phyloP scores from a whole-genome alignment of 2,113 vertebrate genomes.

The Pachyramphus minor region DNA sequence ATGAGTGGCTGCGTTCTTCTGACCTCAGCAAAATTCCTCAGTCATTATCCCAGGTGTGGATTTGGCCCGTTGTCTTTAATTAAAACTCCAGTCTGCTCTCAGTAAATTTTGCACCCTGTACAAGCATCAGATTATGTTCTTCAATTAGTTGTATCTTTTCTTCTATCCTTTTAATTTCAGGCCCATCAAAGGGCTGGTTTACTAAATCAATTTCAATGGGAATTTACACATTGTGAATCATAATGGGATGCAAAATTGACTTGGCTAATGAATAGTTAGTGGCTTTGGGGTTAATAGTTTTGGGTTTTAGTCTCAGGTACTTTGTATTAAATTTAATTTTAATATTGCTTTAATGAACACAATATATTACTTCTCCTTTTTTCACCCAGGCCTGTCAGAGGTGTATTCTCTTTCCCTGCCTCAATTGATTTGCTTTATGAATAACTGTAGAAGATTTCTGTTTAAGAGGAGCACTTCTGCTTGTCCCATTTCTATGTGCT shows the following conservation, averaged over 20 bases:
- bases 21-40: conserved; percentile 26
- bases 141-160: conserved; percentile 66
- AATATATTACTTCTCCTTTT: conserved; percentile 58
- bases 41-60: background rate
- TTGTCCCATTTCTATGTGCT: background rate
- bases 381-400: background rate
- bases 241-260: conserved; percentile 79
- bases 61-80: conserved; percentile 70
- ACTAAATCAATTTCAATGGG: conserved; percentile 79
- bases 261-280: conserved; percentile 78
- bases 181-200: conserved; percentile 73
- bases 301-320: conserved; percentile 70
- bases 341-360: conserved; percentile 63
- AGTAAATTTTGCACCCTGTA: conserved; percentile 52
- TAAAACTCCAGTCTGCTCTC: conserved; percentile 64
- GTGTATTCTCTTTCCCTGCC: conserved; percentile 34
- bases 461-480: conserved; percentile 20
- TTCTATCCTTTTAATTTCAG: conserved; percentile 75
- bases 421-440: conserved; percentile 42
- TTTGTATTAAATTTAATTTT: conserved; percentile 73
- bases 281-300: conserved; percentile 76
- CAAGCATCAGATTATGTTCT: conserved; percentile 64
- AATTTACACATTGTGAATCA: conserved; percentile 76
- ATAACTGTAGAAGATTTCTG: conserved; percentile 25
- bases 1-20: background rate